Evolutionary conservation across 2,113 vertebrate genomes (phyloP).

Genomic region (Paraplagusia blochii): DNA sequence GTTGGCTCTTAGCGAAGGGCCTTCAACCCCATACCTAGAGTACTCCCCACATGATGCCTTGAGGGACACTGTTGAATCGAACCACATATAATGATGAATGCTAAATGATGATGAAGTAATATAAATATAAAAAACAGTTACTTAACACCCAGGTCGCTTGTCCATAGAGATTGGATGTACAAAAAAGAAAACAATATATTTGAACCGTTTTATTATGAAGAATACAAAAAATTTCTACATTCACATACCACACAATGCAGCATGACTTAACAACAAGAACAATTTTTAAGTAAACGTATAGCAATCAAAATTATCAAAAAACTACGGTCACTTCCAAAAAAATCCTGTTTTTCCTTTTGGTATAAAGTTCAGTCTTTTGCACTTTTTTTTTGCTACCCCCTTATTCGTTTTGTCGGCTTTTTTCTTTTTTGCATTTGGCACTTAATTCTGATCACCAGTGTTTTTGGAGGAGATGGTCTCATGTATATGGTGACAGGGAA

Average conservation of each 20-base stretch:
- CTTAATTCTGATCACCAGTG: conserved; percentile 55
- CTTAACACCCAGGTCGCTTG: no score
- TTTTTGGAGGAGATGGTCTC: conserved; percentile 25
- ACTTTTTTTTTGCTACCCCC: conserved; percentile 12
- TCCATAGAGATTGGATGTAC: no score
- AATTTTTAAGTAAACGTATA: conserved; percentile 65
- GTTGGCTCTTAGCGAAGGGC: no score
- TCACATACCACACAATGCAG: conserved; percentile 66
- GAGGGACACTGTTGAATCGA: no score
- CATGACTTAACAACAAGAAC: conserved; percentile 52
- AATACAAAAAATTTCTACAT: conserved; percentile 79
- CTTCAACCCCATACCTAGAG: no score
- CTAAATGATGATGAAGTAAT: no score
- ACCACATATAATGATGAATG: no score
- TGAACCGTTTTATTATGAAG: conserved; percentile 73
- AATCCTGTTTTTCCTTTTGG: conserved; percentile 50
- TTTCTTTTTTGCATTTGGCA: conserved; percentile 63
- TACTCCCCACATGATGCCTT: no score
- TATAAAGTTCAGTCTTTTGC: conserved; percentile 18
- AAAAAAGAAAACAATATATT: conserved; percentile 4
- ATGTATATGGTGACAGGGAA: background rate
- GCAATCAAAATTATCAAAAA: conserved; percentile 51
- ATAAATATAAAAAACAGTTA: no score
- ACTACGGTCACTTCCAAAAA: conserved; percentile 29
- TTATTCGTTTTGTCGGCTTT: conserved; percentile 12